Conservation (phyloP, 1,140 invertebrate genomes). For the Conopomorpha cramerella region DNA sequence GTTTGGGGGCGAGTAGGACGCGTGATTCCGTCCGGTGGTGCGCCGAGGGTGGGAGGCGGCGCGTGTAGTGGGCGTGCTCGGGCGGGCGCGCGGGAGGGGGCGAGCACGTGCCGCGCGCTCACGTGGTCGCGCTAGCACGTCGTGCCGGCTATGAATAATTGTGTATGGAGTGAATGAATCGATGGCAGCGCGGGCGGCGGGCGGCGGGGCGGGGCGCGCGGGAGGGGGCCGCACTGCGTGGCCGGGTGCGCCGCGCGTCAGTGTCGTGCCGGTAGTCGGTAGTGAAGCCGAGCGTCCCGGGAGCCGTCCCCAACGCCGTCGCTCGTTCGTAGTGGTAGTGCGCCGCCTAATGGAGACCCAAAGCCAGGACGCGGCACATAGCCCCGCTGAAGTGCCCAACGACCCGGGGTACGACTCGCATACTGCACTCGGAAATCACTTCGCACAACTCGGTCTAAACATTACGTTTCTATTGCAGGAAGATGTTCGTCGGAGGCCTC, state of each 20-base stretch:
- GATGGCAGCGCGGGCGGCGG: constrained; percentile 40
- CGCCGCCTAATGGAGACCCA: constrained; percentile 70
- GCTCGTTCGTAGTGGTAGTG: constrained; percentile 43
- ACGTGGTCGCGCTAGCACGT: constrained; percentile 37
- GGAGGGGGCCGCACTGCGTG: constrained; percentile 36
- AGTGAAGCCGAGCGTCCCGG: constrained; percentile 69
- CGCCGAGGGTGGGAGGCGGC: constrained; percentile 12
- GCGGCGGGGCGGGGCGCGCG: constrained; percentile 17
- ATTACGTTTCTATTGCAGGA: constrained; percentile 79
- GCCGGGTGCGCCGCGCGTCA: constrained; percentile 58
- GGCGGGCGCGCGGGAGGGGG: constrained; percentile 14
- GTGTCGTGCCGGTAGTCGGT: constrained; percentile 78
- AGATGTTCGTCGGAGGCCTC: constrained; percentile 99
- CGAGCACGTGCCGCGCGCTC: constrained; percentile 48
- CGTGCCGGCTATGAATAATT: constrained; percentile 50
- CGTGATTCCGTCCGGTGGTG: constrained; percentile 42
- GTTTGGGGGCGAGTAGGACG: constrained; percentile 18
- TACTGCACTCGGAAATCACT: too few species aligned
- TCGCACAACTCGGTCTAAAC: too few species aligned
- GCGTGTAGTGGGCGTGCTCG: constrained; percentile 12
- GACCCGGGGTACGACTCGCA: constrained; percentile 79
- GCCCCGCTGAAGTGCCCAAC: constrained; percentile 84
- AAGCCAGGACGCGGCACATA: constrained; percentile 74
- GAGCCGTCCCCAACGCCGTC: constrained; percentile 69
- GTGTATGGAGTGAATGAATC: constrained; percentile 53